Percentiles rank a stretch among this genome's conserved stretches.
phyloP scores from a whole-genome alignment of 1,140 invertebrate species.

The Scaptomyza hsui region DNA sequence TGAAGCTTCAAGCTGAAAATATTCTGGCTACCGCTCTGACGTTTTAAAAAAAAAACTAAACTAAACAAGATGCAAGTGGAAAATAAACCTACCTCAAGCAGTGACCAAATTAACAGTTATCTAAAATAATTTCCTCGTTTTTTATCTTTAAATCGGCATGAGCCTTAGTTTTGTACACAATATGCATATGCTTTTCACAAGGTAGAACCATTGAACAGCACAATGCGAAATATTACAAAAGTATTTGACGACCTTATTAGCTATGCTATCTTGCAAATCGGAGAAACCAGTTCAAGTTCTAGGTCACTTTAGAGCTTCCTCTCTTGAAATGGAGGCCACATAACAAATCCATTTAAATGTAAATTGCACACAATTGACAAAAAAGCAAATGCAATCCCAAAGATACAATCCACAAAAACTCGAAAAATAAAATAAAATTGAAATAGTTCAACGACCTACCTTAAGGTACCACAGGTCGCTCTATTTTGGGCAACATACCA shows the following conservation, averaged over 20 bases:
- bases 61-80: no score
- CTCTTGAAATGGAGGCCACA: slow-evolving; percentile 13
- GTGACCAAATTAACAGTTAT: no score
- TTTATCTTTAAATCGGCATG: neutral
- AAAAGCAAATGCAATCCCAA: neutral
- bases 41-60: neutral
- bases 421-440: neutral
- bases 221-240: slow-evolving; percentile 8
- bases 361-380: neutral
- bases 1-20: slow-evolving; percentile 50
- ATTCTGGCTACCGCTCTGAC: neutral
- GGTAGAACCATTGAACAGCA: neutral
- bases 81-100: no score
- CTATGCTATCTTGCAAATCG: slow-evolving; percentile 34
- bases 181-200: neutral
- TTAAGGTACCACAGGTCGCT: slow-evolving; percentile 33
- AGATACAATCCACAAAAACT: neutral
- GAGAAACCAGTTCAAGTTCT: slow-evolving; percentile 66
- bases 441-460: slow-evolving; percentile 63
- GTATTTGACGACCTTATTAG: slow-evolving; percentile 10
- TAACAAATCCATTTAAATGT: slow-evolving; percentile 22
- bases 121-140: no score
- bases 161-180: neutral
- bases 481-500: slow-evolving; percentile 35
- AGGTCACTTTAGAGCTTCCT: slow-evolving; percentile 66